phyloP scores from a whole-genome alignment of 2,797 vertebrate species.

The Acrossocheilus fasciatus region DNA sequence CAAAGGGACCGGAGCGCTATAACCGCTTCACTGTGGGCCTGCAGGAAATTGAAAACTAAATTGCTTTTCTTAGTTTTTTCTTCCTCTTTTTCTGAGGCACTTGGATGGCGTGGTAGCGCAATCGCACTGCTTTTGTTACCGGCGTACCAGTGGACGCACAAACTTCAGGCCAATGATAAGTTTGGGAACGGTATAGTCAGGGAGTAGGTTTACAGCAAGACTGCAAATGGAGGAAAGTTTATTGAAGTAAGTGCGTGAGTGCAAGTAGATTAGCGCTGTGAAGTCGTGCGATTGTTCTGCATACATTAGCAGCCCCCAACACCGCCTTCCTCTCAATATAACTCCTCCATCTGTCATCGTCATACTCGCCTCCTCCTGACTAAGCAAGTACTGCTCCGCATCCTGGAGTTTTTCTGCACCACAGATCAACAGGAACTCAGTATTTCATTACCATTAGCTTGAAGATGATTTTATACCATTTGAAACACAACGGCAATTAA shows the following conservation, averaged over 20 bases:
- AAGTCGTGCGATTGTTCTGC: slow-evolving; percentile 27
- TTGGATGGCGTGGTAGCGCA: slow-evolving; percentile 30
- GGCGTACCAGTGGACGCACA: slow-evolving; percentile 14
- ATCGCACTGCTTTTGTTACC: slow-evolving; percentile 53
- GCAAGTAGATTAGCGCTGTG: slow-evolving; percentile 22
- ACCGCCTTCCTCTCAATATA: slow-evolving; percentile 14
- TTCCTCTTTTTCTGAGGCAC: slow-evolving; percentile 58
- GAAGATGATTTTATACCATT: neutral
- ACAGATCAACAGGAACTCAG: slow-evolving; percentile 41
- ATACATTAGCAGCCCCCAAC: slow-evolving; percentile 45
- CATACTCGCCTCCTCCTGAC: slow-evolving; percentile 32
- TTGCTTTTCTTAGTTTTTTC: slow-evolving; percentile 75
- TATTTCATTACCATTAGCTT: slow-evolving; percentile 17
- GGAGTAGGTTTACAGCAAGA: slow-evolving; percentile 18
- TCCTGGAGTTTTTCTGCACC: slow-evolving; percentile 49
- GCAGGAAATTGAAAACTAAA: slow-evolving; percentile 83
- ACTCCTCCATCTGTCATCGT: slow-evolving; percentile 51
- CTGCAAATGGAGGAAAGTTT: neutral
- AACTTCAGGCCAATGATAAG: slow-evolving; percentile 26
- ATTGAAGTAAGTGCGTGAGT: slow-evolving; percentile 12
- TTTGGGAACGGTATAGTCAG: slow-evolving; percentile 5
- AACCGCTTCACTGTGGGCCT: slow-evolving; percentile 76
- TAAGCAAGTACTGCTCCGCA: slow-evolving; percentile 41
- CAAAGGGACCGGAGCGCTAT: slow-evolving; percentile 76
- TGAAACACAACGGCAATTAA: neutral